A percentile compares a stretch with the other conserved stretches of the same genome.
Conservation (phyloP, 2,888 invertebrate species). For the Teinopalpus imperialis region DNA sequence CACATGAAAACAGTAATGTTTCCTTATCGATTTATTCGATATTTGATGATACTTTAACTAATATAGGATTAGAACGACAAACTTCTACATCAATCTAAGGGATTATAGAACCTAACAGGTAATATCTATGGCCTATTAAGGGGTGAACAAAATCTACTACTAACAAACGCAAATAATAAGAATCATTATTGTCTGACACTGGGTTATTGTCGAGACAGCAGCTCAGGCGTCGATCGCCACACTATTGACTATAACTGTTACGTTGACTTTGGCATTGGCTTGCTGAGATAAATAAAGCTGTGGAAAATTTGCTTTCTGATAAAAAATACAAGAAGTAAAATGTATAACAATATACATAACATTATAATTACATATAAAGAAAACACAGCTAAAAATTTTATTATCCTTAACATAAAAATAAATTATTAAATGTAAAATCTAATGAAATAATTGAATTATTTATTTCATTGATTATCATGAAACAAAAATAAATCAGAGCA, state of each 20-base stretch:
- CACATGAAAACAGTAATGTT: too few relatives aligned
- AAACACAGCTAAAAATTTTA: too few relatives aligned
- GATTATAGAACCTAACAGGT: slow-evolving; percentile 20
- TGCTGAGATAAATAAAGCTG: neutral
- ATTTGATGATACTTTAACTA: too few relatives aligned
- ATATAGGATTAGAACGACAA: slow-evolving; percentile 5
- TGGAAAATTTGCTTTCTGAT: slow-evolving; percentile 4
- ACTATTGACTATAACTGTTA: slow-evolving; percentile 58
- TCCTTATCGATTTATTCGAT: too few relatives aligned
- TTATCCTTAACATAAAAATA: too few relatives aligned
- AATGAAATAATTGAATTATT: too few relatives aligned
- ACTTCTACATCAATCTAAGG: slow-evolving; percentile 10
- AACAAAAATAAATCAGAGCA: neutral
- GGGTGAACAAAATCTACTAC: slow-evolving; percentile 50
- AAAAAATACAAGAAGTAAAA: too few relatives aligned
- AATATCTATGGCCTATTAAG: slow-evolving; percentile 32
- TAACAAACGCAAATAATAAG: slow-evolving; percentile 67
- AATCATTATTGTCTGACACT: slow-evolving; percentile 81
- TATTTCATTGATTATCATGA: too few relatives aligned
- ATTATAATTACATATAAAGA: too few relatives aligned
- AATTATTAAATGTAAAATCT: too few relatives aligned
- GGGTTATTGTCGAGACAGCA: slow-evolving; percentile 82
- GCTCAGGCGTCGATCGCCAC: slow-evolving; percentile 61
- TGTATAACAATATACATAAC: too few relatives aligned
- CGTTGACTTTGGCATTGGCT: slow-evolving; percentile 25